Percentiles rank a stretch among this genome's conserved stretches.
These are phyloP conservation scores for Malthinus flaveolus DNA, from an alignment of 2,888 invertebrate species.

Conservation along the genomic window DNA sequence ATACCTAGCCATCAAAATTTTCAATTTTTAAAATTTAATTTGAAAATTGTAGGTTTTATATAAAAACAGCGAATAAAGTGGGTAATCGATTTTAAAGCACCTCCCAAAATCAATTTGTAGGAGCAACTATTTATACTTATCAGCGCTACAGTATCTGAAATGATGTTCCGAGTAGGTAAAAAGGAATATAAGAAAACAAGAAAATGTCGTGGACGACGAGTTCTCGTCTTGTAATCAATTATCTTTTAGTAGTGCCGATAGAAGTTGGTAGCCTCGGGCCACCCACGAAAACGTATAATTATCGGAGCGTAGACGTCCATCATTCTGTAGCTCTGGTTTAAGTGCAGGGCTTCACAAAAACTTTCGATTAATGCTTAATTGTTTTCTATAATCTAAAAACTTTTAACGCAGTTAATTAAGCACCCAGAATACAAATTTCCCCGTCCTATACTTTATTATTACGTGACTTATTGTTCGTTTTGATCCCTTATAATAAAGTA, in stretches of 20 bases:
- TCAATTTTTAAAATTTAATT: constrained; percentile 10
- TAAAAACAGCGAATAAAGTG: constrained; percentile 11
- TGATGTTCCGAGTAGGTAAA: constrained; percentile 33
- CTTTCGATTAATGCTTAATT: constrained; percentile 11
- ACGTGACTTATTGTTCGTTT: constrained; percentile 1
- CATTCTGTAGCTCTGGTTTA: constrained; percentile 25
- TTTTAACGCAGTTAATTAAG: background rate
- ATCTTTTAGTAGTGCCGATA: constrained; percentile 32
- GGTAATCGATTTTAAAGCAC: constrained; percentile 32
- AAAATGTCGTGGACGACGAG: constrained; percentile 35
- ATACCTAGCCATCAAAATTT: constrained; percentile 1
- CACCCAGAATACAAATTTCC: background rate
- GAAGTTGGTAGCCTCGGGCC: constrained; percentile 32
- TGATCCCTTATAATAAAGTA: constrained; percentile 9
- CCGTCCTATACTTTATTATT: background rate
- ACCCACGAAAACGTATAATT: constrained; percentile 42
- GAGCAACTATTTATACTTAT: constrained; percentile 38
- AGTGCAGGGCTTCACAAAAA: constrained; percentile 15
- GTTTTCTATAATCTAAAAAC: background rate
- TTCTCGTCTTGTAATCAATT: constrained; percentile 39
- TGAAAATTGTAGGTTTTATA: constrained; percentile 10
- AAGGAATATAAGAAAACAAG: constrained; percentile 36
- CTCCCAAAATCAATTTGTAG: constrained; percentile 37
- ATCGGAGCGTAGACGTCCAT: constrained; percentile 31
- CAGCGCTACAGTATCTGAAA: constrained; percentile 38